Evolutionary conservation across 2,888 invertebrate species (phyloP).

Genomic region (Celastrina argiolus): DNA sequence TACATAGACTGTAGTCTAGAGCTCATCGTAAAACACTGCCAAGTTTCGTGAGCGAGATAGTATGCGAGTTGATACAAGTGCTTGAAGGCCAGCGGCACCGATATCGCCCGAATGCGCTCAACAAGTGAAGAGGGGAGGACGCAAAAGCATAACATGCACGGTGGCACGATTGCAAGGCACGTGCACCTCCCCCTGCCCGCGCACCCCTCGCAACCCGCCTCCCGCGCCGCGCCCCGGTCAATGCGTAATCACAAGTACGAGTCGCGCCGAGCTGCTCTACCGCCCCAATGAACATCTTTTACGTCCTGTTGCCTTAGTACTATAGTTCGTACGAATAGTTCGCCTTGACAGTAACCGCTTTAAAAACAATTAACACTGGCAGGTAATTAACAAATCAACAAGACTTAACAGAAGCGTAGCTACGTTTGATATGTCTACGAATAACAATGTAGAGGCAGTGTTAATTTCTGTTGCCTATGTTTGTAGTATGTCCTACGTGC

Average conservation of each 20-base stretch:
- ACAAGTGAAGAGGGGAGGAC: constrained; percentile 61
- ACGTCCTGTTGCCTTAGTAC: constrained; percentile 14
- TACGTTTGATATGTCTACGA: background rate
- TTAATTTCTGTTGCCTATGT: too few species aligned
- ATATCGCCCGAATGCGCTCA: constrained; percentile 51
- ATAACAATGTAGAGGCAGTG: too few species aligned
- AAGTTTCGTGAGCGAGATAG: constrained; percentile 26
- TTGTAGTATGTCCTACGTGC: too few species aligned
- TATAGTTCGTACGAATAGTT: background rate
- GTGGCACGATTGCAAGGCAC: constrained; percentile 51
- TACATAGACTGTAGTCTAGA: background rate
- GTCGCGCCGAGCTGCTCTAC: background rate
- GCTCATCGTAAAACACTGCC: constrained; percentile 6
- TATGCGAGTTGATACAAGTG: constrained; percentile 37
- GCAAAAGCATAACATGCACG: constrained; percentile 66
- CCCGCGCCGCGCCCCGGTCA: background rate
- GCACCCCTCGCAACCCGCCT: constrained; percentile 30
- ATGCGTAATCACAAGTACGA: constrained; percentile 16
- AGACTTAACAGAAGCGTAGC: background rate
- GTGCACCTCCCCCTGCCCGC: constrained; percentile 47
- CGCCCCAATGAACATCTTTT: background rate
- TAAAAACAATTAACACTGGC: background rate
- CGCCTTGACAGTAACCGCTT: constrained; percentile 5
- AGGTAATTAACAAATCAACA: background rate
- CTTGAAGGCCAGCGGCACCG: constrained; percentile 43